These are phyloP conservation scores for Seira ritae DNA, from an alignment of 2,888 invertebrate species.

Conservation along the genomic window DNA sequence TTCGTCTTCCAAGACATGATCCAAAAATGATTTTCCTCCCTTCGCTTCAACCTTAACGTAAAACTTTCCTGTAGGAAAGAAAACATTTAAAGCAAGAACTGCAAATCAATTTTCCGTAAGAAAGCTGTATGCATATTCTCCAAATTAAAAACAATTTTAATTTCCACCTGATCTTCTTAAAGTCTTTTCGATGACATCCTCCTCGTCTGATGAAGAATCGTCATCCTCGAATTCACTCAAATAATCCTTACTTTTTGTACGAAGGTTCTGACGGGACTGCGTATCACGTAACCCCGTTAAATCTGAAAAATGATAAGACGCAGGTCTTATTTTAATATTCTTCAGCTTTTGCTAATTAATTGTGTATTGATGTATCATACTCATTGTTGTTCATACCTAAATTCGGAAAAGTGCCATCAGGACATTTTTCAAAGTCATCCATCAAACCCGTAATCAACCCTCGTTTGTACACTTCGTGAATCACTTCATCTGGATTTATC, in stretches of 20 bases:
- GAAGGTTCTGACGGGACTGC: no score
- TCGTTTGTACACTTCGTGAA: slow-evolving; percentile 61
- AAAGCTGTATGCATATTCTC: neutral
- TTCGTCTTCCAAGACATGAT: slow-evolving; percentile 48
- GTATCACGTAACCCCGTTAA: no score
- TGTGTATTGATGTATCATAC: no score
- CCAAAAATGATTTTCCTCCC: slow-evolving; percentile 64
- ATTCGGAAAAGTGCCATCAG: no score
- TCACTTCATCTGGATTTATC: slow-evolving; percentile 60
- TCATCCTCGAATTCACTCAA: neutral
- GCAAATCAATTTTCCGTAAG: neutral
- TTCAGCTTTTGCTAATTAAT: no score
- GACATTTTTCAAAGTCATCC: slow-evolving; percentile 38
- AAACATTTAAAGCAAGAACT: neutral
- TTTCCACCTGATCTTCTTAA: slow-evolving; percentile 29
- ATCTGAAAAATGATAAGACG: no score
- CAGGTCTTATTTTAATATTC: no score
- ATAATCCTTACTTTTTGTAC: neutral
- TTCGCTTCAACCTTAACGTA: slow-evolving; percentile 59
- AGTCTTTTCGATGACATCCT: slow-evolving; percentile 19
- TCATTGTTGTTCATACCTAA: no score
- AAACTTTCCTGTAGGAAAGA: slow-evolving; percentile 45
- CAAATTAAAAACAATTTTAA: neutral
- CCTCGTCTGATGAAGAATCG: slow-evolving; percentile 12
- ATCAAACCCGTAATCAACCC: slow-evolving; percentile 59